phyloP scores from a whole-genome alignment of 2,888 invertebrate species.

The Clepsis dumicolana region DNA sequence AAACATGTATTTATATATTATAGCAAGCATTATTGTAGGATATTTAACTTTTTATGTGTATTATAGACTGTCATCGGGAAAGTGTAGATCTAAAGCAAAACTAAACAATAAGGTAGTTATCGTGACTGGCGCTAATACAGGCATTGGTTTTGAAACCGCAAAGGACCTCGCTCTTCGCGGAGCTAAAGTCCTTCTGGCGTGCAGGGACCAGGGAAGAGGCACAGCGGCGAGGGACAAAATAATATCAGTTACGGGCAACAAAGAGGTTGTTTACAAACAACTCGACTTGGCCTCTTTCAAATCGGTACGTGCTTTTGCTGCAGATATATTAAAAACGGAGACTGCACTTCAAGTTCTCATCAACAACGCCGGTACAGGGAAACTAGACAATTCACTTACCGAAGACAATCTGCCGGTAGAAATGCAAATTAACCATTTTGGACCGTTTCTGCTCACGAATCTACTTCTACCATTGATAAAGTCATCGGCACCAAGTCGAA shows the following conservation, averaged over 20 bases:
- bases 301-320: conserved; percentile 92
- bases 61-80: conserved; percentile 50
- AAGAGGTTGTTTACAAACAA: conserved; percentile 88
- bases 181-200: conserved; percentile 83
- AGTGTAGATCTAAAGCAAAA: conserved; percentile 50
- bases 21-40: conserved; percentile 7
- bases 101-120: conserved; percentile 64
- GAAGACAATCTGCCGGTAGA: conserved; percentile 93
- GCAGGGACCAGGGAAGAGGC: conserved; percentile 69
- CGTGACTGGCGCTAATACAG: conserved; percentile 67
- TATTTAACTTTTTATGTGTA: conserved; percentile 28
- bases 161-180: conserved; percentile 75
- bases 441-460: conserved; percentile 95
- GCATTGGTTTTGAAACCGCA: conserved; percentile 67
- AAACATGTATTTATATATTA: conserved; percentile 26
- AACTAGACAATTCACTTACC: conserved; percentile 87
- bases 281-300: conserved; percentile 90
- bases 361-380: conserved; percentile 94
- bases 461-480: conserved; percentile 91
- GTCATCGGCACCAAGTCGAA: conserved; percentile 89
- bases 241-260: conserved; percentile 87
- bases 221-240: conserved; percentile 85
- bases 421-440: conserved; percentile 95
- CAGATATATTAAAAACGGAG: conserved; percentile 89
- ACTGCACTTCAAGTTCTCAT: conserved; percentile 90